Evolutionary conservation across 2,888 invertebrate species (phyloP), one percentile per base, ranked within the genome.

Genomic region (Epistrophe grossulariae): DNA sequence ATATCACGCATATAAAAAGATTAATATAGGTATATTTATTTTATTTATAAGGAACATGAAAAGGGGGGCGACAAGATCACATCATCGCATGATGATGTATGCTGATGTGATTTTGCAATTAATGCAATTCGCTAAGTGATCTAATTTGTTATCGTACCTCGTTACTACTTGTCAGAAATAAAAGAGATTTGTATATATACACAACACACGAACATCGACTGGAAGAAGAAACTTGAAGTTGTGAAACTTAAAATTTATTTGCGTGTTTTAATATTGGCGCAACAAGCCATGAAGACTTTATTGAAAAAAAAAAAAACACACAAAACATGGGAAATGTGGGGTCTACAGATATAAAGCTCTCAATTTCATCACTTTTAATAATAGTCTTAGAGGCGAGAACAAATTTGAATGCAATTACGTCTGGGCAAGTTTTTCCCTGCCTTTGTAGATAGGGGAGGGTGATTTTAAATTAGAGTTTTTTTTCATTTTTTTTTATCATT

Each of bases 101-200:
- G 85, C 82, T 85, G 78, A 85, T 85, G 78, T 82, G 82, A 85
- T 78, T 82, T 19, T 57, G 50, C 81, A 85, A 85, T 81, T 85
- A 85, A 85, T 85, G 85, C 81, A 71, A 82, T 85, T 70, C 73
- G 73, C 78, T 82, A 85, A 85, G 85, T 85, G 85, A 82, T 85
- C 82, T 62, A 85, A 85, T 85, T 85, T 82, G 82, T 78, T 85
- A 81, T 77, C 70, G 55, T 66, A 48, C 10, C 38, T 66, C 40
- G 70, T 40, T 50, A 35, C 24, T 31, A n/a, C 5, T 13, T 50
- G 50, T 35, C 68, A 68, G 9, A 38, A 38, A 45, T 10, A 15
- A 10, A 9, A 24, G 17, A 19, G 3, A 24, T n/a, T 62, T 24
- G 15, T 43, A 40, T 40, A 60, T 15, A 31, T 24, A 31, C 5